Conservation (phyloP, 2,113 vertebrate genomes). For the Ascaphus truei region DNA sequence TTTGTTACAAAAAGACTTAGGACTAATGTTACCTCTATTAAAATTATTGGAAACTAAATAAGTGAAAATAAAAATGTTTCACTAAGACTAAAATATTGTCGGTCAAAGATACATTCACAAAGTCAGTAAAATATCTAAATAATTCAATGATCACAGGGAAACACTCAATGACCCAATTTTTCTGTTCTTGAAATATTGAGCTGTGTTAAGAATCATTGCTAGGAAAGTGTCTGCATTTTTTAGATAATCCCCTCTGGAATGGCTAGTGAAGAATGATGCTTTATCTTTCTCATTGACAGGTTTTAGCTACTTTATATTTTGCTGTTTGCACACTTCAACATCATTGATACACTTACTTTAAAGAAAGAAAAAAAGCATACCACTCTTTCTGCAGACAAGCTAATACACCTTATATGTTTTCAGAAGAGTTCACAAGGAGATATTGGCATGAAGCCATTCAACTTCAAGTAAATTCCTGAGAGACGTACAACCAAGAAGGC, state of each 20-base stretch:
- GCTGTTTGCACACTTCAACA: slow-evolving; percentile 48
- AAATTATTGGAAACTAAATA: too few relatives aligned
- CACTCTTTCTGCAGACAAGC: slow-evolving; percentile 43
- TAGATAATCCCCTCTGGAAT: slow-evolving; percentile 33
- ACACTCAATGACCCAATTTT: not conserved
- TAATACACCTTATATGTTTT: slow-evolving; percentile 45
- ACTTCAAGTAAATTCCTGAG: slow-evolving; percentile 49
- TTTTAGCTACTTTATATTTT: slow-evolving; percentile 47
- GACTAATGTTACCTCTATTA: too few relatives aligned
- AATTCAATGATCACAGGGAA: not conserved
- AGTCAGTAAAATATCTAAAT: slow-evolving; percentile 1
- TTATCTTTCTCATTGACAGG: slow-evolving; percentile 46
- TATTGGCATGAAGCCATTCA: slow-evolving; percentile 40
- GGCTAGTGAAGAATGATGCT: slow-evolving; percentile 39
- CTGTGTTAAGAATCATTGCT: not conserved
- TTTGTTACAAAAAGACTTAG: too few relatives aligned
- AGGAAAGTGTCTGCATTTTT: slow-evolving; percentile 14
- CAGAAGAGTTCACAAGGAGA: slow-evolving; percentile 29
- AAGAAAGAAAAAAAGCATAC: slow-evolving; percentile 38
- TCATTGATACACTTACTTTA: slow-evolving; percentile 50
- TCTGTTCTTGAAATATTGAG: not conserved
- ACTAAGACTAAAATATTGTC: too few relatives aligned
- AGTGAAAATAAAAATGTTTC: too few relatives aligned
- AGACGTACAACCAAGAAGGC: slow-evolving; percentile 34
- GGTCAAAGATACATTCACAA: too few relatives aligned